Evolutionary conservation across 2,888 invertebrate species (phyloP), one percentile per base, ranked within the genome.

Genomic region (Drosophila lacicola): DNA sequence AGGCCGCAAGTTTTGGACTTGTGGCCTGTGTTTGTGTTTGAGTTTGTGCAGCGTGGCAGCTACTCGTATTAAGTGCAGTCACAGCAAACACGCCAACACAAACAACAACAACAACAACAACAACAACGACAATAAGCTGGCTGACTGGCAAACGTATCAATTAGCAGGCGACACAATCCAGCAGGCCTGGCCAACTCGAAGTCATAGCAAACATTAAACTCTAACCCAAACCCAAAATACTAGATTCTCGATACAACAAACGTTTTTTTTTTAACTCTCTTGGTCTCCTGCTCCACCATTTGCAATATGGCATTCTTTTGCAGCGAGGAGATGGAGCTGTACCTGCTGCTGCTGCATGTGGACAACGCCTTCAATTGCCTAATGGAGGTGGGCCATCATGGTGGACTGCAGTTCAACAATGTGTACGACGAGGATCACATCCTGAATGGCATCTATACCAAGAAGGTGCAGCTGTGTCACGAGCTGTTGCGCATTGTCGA

Each of bases 271-370:
- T 8, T 13, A 34, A 34, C 8, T 9, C 19, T 5, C 8, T 14
- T 29, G 8, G 8, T 29, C 8, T 2, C 8, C 8, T 8, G 8
- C 29, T 29, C 8, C 29, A 29, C 8, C 29, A 29, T 29, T 29
- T 8, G 29, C 36, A 61, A 10, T 29, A 85, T 74, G 67, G 69
- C 82, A n/a, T 91, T 91, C 61, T 91, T 92, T 51, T 85, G 90
- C 63, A 92, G 91, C 68, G 92, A 92, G 65, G 53, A 84, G 45
- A 92, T 92, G 90, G 68, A 80, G 2, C 72, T 91, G 41, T 91
- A 90, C 50, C 84, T 86, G 54, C 76, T 92, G 56, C 64, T 90
- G 36, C 33, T 92, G 11, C 89, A 91, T 49, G 66, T 69, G 41
- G 91, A 92, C 19, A 82, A 88, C 0, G 90, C 91, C 10, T 92